Percentiles rank a stretch among this genome's conserved stretches.
Conservation (phyloP, 2,888 invertebrate species). For the Monoplex corrugatus region DNA sequence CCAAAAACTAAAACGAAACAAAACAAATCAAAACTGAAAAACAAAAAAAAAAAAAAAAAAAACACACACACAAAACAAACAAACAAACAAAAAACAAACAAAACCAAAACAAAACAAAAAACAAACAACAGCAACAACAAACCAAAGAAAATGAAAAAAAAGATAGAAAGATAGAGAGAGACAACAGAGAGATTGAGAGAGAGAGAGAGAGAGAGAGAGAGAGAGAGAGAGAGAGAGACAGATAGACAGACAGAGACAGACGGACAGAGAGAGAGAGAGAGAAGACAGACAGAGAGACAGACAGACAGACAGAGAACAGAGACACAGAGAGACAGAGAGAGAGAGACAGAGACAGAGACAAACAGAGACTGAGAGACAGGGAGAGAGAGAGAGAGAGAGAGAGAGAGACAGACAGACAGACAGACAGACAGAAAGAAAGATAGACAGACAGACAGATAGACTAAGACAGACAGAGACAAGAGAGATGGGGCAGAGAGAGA, state of each 20-base stretch:
- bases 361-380: not conserved
- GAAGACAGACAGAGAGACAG: not conserved
- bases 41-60: not conserved
- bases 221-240: conserved; percentile 38
- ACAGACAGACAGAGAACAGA: not conserved
- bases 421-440: not conserved
- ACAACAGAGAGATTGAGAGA: conserved; percentile 20
- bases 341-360: not conserved
- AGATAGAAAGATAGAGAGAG: too few species aligned
- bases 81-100: not conserved
- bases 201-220: conserved; percentile 37
- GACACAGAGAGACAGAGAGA: not conserved
- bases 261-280: not conserved
- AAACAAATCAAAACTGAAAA: not conserved
- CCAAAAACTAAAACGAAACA: not conserved
- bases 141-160: not conserved
- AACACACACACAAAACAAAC: not conserved
- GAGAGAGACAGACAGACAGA: conserved; percentile 27
- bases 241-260: not conserved
- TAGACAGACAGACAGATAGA: conserved; percentile 14
- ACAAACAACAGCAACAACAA: not conserved
- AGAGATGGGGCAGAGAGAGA: not conserved
- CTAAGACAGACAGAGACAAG: conserved; percentile 11
- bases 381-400: conserved; percentile 40
- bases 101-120: not conserved